These are phyloP conservation scores for Pachyramphus minor DNA, from an alignment of 2,113 vertebrate genomes.

Conservation along the genomic window DNA sequence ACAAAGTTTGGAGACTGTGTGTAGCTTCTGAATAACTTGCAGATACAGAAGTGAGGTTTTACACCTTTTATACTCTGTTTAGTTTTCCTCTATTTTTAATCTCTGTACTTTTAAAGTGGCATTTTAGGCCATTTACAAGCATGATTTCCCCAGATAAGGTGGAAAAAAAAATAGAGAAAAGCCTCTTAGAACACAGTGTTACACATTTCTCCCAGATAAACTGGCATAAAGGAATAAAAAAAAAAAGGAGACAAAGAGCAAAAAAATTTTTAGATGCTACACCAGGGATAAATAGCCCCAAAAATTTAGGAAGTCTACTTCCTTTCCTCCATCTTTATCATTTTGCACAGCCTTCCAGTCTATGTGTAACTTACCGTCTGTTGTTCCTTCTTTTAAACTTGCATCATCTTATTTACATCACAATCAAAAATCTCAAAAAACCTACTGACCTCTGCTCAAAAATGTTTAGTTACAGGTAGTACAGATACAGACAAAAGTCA, in stretches of 20 bases:
- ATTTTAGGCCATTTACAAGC: not conserved
- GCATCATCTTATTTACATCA: not conserved
- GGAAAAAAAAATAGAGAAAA: fast-evolving
- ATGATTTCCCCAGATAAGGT: not conserved
- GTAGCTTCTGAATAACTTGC: not conserved
- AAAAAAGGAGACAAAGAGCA: not conserved
- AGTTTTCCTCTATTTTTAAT: not conserved
- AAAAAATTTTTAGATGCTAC: not conserved
- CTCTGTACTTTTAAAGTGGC: fast-evolving
- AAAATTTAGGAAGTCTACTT: not conserved
- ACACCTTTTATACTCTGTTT: not conserved
- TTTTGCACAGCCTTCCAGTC: not conserved
- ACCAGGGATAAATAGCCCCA: too few species aligned
- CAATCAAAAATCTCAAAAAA: not conserved
- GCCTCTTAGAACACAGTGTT: not conserved
- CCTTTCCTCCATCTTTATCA: not conserved
- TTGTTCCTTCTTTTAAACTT: not conserved
- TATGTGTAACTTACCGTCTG: not conserved
- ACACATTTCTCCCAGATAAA: not conserved
- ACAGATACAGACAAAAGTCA: not conserved
- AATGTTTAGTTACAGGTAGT: not conserved
- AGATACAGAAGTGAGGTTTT: not conserved
- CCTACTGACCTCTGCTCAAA: not conserved
- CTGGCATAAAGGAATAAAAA: not conserved
- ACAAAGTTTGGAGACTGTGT: not conserved